These are phyloP conservation scores for Lipophrys pholis DNA, from an alignment of 2,113 vertebrate species.

Conservation along the genomic window DNA sequence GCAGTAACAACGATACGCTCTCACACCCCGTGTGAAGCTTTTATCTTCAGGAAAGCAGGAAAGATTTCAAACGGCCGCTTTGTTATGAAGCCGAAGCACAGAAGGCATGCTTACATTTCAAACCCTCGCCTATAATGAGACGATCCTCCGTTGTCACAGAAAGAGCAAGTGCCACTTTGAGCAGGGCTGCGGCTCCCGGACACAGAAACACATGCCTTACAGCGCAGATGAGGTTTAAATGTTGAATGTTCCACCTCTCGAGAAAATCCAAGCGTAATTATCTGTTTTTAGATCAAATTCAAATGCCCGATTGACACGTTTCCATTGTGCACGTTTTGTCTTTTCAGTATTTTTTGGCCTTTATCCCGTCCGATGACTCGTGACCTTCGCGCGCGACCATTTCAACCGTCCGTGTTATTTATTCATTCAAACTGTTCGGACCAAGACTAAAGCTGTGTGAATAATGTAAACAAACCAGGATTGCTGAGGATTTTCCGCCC, in stretches of 20 bases:
- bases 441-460: slow-evolving; percentile 37
- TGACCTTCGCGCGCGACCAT: background rate
- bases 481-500: background rate
- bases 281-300: slow-evolving; percentile 16
- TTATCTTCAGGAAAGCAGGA: background rate
- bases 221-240: background rate
- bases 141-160: slow-evolving; percentile 46
- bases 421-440: slow-evolving; percentile 40
- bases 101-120: slow-evolving; percentile 50
- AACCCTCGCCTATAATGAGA: slow-evolving; percentile 64
- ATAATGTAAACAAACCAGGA: slow-evolving; percentile 24
- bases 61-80: slow-evolving; percentile 40
- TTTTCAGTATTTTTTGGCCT: background rate
- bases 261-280: slow-evolving; percentile 6
- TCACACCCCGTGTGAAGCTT: background rate
- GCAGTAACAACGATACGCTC: background rate
- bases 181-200: slow-evolving; percentile 49
- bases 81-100: slow-evolving; percentile 42
- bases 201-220: slow-evolving; percentile 60
- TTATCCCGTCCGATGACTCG: background rate
- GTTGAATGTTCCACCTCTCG: slow-evolving; percentile 32
- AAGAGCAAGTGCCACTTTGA: slow-evolving; percentile 50
- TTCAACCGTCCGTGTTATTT: slow-evolving; percentile 51
- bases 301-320: background rate
- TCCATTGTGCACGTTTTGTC: slow-evolving; percentile 12